Percentiles rank a stretch among this genome's conserved stretches.
These are phyloP conservation scores for Halictus rubicundus DNA, from an alignment of 1,140 invertebrate species.

Conservation along the genomic window DNA sequence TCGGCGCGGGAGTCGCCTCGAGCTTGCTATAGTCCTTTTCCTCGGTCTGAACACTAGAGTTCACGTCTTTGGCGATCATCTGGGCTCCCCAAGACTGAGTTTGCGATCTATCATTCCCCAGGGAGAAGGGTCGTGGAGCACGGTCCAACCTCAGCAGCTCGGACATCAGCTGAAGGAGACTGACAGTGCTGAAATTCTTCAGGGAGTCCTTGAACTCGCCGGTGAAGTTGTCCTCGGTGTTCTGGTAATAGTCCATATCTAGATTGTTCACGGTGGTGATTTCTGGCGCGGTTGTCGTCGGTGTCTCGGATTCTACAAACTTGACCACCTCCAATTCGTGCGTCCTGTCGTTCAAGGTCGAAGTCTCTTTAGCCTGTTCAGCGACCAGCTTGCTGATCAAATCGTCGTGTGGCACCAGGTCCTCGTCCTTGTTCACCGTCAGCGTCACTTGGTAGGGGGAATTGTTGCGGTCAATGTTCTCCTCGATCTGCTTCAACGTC, in stretches of 20 bases:
- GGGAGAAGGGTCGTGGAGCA: conserved; percentile 67
- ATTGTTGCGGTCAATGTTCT: conserved; percentile 57
- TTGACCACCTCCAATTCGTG: conserved; percentile 58
- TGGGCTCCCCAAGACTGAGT: neutral
- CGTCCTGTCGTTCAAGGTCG: neutral
- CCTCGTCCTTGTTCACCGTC: conserved; percentile 49
- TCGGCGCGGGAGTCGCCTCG: no score
- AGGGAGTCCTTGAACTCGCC: neutral
- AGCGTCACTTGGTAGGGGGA: conserved; percentile 66
- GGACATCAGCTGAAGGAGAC: conserved; percentile 65
- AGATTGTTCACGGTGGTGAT: no score
- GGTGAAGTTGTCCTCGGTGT: neutral
- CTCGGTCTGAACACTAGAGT: neutral
- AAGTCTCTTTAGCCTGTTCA: conserved; percentile 43
- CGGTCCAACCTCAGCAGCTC: conserved; percentile 67
- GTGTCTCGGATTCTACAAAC: conserved; percentile 45
- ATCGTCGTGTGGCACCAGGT: conserved; percentile 48
- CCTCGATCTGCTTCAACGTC: conserved; percentile 50
- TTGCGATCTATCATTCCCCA: neutral
- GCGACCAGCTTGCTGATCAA: conserved; percentile 58
- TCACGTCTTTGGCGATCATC: neutral
- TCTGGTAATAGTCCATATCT: neutral
- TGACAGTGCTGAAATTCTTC: conserved; percentile 12
- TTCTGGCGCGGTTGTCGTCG: neutral
- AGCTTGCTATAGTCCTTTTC: neutral